Evolutionary conservation across 2,888 invertebrate genomes (phyloP).

Genomic region (Nebria salina): DNA sequence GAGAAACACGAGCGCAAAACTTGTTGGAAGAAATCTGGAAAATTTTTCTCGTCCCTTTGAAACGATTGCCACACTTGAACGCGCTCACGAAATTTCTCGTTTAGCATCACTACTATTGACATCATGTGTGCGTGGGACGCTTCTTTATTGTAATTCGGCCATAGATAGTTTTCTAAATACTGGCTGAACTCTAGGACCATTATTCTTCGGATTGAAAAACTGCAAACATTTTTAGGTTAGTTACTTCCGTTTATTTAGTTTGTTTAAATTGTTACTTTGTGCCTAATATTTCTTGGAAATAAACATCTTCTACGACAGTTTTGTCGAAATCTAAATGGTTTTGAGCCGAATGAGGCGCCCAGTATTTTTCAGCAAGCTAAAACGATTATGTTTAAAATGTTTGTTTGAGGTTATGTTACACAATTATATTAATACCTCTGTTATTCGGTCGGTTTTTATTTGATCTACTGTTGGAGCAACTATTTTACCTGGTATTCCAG

Average conservation of each 20-base stretch:
- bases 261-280: slow-evolving; percentile 71
- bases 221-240: slow-evolving; percentile 56
- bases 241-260: not conserved
- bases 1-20: slow-evolving; percentile 79
- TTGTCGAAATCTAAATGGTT: slow-evolving; percentile 79
- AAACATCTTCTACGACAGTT: slow-evolving; percentile 87
- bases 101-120: slow-evolving; percentile 98
- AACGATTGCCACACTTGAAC: slow-evolving; percentile 97
- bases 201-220: slow-evolving; percentile 85
- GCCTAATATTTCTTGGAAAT: slow-evolving; percentile 84
- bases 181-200: slow-evolving; percentile 98
- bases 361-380: slow-evolving; percentile 90
- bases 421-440: slow-evolving; percentile 70
- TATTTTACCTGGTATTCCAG: slow-evolving; percentile 58
- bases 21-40: slow-evolving; percentile 84
- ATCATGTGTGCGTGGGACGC: slow-evolving; percentile 89
- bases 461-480: slow-evolving; percentile 86
- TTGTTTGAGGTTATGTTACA: slow-evolving; percentile 48
- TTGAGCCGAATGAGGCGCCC: slow-evolving; percentile 86
- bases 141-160: slow-evolving; percentile 91
- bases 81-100: slow-evolving; percentile 97
- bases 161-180: slow-evolving; percentile 95
- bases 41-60: slow-evolving; percentile 78
- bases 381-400: slow-evolving; percentile 17
- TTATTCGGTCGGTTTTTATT: slow-evolving; percentile 89